These are phyloP conservation scores for Agrotis segetum DNA, from an alignment of 2,888 invertebrate species.

Conservation along the genomic window DNA sequence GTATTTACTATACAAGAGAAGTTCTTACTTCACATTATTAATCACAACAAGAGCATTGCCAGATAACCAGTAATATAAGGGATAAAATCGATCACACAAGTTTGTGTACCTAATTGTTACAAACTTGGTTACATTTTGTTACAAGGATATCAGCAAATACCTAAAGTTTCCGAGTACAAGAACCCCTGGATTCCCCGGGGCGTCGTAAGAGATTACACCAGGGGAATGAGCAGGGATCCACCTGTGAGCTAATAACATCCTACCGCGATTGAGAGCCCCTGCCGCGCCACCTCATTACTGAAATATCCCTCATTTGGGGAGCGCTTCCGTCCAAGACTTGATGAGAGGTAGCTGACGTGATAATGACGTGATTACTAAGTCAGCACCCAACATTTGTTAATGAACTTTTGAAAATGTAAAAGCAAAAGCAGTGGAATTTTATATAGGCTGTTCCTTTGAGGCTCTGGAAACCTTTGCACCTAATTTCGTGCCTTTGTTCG, in stretches of 20 bases:
- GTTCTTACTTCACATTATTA: slow-evolving; percentile 8
- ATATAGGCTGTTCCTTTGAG: slow-evolving; percentile 21
- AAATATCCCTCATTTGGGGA: slow-evolving; percentile 40
- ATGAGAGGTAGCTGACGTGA: slow-evolving; percentile 29
- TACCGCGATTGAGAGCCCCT: slow-evolving; percentile 47
- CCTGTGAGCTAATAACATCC: slow-evolving; percentile 58
- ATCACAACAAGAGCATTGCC: slow-evolving; percentile 18
- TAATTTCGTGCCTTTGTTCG: slow-evolving; percentile 46
- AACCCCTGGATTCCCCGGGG: slow-evolving; percentile 50
- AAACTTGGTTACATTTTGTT: slow-evolving; percentile 42
- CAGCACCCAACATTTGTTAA: slow-evolving; percentile 29
- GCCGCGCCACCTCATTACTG: slow-evolving; percentile 54
- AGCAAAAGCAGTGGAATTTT: slow-evolving; percentile 10
- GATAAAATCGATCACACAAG: slow-evolving; percentile 28
- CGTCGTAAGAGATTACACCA: slow-evolving; percentile 48
- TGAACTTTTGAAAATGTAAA: slow-evolving; percentile 17
- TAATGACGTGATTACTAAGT: slow-evolving; percentile 37
- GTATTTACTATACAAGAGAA: background rate
- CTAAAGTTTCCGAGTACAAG: slow-evolving; percentile 23
- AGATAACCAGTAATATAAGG: slow-evolving; percentile 19
- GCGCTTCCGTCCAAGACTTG: slow-evolving; percentile 36
- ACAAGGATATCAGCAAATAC: slow-evolving; percentile 23
- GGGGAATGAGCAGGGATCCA: slow-evolving; percentile 41
- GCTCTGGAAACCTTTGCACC: slow-evolving; percentile 34
- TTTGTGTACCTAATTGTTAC: slow-evolving; percentile 16